Evolutionary conservation across 2,888 invertebrate species (phyloP), one percentile per base, ranked within the genome.

Genomic region (Drosophila melanosoma): DNA sequence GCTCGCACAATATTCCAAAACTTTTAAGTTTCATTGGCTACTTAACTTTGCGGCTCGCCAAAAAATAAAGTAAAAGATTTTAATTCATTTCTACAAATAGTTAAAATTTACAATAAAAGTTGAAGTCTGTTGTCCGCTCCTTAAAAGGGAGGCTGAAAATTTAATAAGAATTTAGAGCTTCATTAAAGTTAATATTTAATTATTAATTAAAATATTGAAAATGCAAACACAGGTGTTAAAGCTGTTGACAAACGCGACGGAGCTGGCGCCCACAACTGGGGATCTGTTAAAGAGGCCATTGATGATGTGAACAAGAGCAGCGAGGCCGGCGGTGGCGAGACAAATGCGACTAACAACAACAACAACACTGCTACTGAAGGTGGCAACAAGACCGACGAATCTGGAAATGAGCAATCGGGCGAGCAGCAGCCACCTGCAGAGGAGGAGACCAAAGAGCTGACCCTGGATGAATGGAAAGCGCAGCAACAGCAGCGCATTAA

Each of bases 261-360:
- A 91, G 97, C 96, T 93, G 99, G 99, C 77, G 96, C 98, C 87
- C 98, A 98, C 94, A 99, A 99, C 94, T 99, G 99, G 99, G 98
- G 98, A 90, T 97, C 97, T 75, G 95, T 97, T 89, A 97, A 97
- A 94, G 98, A 98, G 93, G 97, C 98, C 87, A 95, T 98, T 87
- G 98, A 96, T 94, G 93, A 93, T 83, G 90, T 92, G 62, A 92
- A 91, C 83, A 91, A 90, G 60, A 89, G 82, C 64, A 81, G 86
- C 60, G 77, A 79, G 65, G 78, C 71, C 58, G 83, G 78, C 52
- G 74, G 78, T 58, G 83, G 78, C 52, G 84, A 84, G 53, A 60
- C 83, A 36, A 81, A 62, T 81, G 89, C 90, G 56, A 91, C 87
- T 78, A 89, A 87, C 76, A 89, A 87, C 68, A 90, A 88, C 15